Percentiles rank a stretch among this genome's conserved stretches.
Conservation (phyloP, 2,113 vertebrate species). For the Ophthalmolycus amberensis region DNA sequence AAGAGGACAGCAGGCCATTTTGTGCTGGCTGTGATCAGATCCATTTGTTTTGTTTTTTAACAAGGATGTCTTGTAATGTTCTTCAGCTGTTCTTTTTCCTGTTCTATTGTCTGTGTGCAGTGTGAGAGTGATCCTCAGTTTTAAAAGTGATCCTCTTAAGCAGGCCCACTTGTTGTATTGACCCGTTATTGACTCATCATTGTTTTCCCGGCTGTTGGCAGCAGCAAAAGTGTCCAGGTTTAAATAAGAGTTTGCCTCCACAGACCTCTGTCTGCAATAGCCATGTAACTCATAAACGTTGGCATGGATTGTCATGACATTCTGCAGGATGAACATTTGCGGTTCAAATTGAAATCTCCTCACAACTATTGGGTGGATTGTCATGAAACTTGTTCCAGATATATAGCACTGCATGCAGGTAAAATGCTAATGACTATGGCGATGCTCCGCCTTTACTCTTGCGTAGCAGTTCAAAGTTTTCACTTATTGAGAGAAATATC, state of each 20-base stretch:
- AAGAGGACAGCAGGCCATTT: background rate
- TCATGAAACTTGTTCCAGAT: background rate
- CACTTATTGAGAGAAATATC: background rate
- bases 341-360: background rate
- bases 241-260: constrained; percentile 33
- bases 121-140: constrained; percentile 36
- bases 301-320: background rate
- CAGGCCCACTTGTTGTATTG: constrained; percentile 51
- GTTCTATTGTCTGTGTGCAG: constrained; percentile 35
- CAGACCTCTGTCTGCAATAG: constrained; percentile 18
- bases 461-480: background rate
- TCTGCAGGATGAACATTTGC: background rate
- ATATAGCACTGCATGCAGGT: background rate
- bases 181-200: constrained; percentile 46
- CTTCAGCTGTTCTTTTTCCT: constrained; percentile 6
- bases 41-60: constrained; percentile 7
- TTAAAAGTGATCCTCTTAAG: constrained; percentile 45
- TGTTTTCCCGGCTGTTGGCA: constrained; percentile 23
- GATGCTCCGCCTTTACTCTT: background rate
- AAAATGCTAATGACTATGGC: background rate
- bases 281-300: background rate
- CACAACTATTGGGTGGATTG: background rate
- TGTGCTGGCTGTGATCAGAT: background rate
- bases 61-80: constrained; percentile 9
- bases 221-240: constrained; percentile 25